These are phyloP conservation scores for Leptopterna dolabrata DNA, from an alignment of 2,888 invertebrate species.

Conservation along the genomic window DNA sequence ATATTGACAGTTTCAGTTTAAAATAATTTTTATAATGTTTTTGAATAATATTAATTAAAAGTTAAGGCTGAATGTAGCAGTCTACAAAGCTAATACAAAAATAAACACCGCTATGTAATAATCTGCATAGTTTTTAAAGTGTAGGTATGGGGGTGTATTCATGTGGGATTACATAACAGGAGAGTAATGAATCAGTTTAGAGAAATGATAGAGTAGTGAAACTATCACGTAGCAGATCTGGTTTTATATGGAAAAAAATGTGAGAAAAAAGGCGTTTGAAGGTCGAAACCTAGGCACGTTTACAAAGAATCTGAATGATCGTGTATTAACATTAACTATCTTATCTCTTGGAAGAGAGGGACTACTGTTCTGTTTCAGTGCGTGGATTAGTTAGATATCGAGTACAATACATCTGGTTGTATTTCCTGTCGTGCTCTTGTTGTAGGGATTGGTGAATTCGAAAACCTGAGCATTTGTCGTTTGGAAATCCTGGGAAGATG, in stretches of 20 bases:
- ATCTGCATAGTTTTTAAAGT: too few species aligned
- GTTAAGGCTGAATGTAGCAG: too few species aligned
- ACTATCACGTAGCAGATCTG: background rate
- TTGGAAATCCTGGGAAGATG: background rate
- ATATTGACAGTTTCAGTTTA: too few species aligned
- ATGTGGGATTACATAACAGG: background rate
- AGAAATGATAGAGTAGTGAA: background rate
- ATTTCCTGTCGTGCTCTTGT: background rate
- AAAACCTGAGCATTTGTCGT: background rate
- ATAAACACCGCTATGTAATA: too few species aligned
- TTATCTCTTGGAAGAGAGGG: background rate
- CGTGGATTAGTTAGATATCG: background rate
- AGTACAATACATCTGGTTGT: background rate
- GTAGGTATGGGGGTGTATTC: too few species aligned
- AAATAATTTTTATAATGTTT: too few species aligned
- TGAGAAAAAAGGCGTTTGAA: background rate
- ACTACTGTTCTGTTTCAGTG: background rate
- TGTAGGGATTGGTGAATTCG: background rate
- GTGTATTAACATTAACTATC: conserved; percentile 22
- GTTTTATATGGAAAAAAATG: background rate
- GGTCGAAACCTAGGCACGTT: background rate
- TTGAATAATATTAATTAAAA: too few species aligned
- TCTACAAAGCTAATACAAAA: too few species aligned
- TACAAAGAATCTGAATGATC: conserved; percentile 5
- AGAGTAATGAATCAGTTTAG: background rate